Evolutionary conservation across 1,140 invertebrate species (phyloP).

Genomic region (Drosophila lini): DNA sequence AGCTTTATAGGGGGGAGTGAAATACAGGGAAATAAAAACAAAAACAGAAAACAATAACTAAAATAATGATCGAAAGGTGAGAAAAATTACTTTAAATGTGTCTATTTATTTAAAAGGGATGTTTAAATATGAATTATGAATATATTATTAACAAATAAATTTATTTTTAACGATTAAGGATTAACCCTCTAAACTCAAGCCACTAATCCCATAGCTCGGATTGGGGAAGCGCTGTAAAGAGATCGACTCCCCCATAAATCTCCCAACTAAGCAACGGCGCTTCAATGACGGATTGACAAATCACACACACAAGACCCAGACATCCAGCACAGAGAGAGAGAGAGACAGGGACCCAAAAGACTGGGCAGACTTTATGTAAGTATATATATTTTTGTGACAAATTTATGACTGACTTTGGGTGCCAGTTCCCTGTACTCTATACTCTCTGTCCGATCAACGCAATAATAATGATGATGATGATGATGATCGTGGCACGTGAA

Average conservation of each 20-base stretch:
- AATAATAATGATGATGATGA: constrained; percentile 37
- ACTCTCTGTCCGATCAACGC: constrained; percentile 10
- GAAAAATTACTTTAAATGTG: too few species aligned
- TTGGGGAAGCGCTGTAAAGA: constrained; percentile 25
- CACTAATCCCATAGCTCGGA: neutral
- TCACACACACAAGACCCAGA: constrained; percentile 38
- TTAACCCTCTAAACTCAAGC: neutral
- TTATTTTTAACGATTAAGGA: neutral
- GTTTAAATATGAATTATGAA: too few species aligned
- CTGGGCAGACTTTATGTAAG: constrained; percentile 43
- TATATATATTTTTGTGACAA: constrained; percentile 71
- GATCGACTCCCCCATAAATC: constrained; percentile 56
- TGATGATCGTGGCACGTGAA: constrained; percentile 72
- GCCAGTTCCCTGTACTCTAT: constrained; percentile 6
- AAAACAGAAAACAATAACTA: too few species aligned
- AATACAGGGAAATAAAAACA: neutral
- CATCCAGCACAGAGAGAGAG: neutral
- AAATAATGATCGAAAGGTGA: too few species aligned
- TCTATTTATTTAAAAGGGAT: too few species aligned
- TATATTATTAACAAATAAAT: too few species aligned
- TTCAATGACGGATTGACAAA: constrained; percentile 82
- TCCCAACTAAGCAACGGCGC: constrained; percentile 62
- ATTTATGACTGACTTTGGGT: constrained; percentile 76
- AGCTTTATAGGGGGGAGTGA: constrained; percentile 15
- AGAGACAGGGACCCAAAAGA: constrained; percentile 5